A percentile compares a stretch with the other conserved stretches of the same genome.
These are phyloP conservation scores for Galerucella calmariensis DNA, from an alignment of 2,888 invertebrate genomes.

Conservation along the genomic window DNA sequence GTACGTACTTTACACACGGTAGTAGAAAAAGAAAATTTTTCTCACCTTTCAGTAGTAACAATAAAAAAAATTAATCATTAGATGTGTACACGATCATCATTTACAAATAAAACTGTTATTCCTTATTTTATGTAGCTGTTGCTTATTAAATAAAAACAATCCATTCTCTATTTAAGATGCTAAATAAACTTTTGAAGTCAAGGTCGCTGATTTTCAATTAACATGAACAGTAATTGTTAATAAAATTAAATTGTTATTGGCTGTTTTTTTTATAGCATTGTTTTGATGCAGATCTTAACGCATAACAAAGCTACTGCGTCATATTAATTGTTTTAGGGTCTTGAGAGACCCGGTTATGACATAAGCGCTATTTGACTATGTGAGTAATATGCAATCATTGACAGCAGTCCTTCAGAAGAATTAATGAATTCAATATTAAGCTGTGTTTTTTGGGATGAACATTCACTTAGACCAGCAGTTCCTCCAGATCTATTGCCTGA, in stretches of 20 bases:
- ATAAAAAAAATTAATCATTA: background rate
- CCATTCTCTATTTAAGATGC: constrained; percentile 22
- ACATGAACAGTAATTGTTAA: constrained; percentile 29
- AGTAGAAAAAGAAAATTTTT: background rate
- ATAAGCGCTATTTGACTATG: background rate
- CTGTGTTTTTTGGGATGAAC: too few relatives aligned
- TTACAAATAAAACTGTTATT: constrained; percentile 32
- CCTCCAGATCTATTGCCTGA: too few relatives aligned
- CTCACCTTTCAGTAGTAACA: background rate
- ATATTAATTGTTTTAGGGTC: constrained; percentile 6
- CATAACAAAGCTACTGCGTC: constrained; percentile 9
- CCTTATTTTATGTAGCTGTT: constrained; percentile 11
- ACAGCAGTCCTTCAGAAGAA: too few relatives aligned
- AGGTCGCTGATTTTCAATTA: constrained; percentile 31
- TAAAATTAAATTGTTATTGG: constrained; percentile 36
- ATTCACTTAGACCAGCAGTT: too few relatives aligned
- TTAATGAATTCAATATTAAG: too few relatives aligned
- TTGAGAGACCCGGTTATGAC: background rate
- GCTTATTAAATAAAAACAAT: constrained; percentile 18
- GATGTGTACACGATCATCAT: constrained; percentile 10
- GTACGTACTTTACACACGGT: too few relatives aligned
- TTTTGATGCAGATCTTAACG: constrained; percentile 16
- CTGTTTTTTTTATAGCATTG: constrained; percentile 20
- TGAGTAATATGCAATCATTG: background rate
- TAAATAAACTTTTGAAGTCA: constrained; percentile 29